Evolutionary conservation across 2,888 invertebrate genomes (phyloP).

Genomic region (Diabrotica balteata): DNA sequence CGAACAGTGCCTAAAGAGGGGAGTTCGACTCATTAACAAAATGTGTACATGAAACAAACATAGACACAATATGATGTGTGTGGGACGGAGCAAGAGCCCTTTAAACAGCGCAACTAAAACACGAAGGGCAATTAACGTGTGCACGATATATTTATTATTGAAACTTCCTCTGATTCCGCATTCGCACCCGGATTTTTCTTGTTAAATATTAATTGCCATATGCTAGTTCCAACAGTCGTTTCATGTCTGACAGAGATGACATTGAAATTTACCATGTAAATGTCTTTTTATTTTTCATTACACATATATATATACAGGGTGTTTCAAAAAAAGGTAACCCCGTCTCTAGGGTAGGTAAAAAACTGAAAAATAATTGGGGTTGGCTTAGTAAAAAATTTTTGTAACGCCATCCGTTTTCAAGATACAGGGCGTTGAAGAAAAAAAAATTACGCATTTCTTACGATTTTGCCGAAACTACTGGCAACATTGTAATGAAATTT

Average conservation of each 20-base stretch:
- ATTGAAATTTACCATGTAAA: too few species aligned
- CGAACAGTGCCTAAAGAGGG: slow-evolving; percentile 1
- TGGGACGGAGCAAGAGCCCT: slow-evolving; percentile 5
- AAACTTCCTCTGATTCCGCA: slow-evolving; percentile 39
- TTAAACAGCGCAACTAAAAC: slow-evolving; percentile 25
- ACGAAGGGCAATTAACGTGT: slow-evolving; percentile 32
- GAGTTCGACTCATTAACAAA: slow-evolving; percentile 18
- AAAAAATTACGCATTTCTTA: too few species aligned
- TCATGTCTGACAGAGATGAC: not conserved
- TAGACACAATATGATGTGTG: slow-evolving; percentile 19
- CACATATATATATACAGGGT: too few species aligned
- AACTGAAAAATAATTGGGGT: too few species aligned
- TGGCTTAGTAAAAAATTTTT: too few species aligned
- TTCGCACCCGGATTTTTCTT: slow-evolving; percentile 36
- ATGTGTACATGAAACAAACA: slow-evolving; percentile 22
- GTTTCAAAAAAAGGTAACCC: too few species aligned
- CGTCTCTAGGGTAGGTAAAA: too few species aligned
- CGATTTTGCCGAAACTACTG: too few species aligned
- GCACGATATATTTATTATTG: slow-evolving; percentile 40
- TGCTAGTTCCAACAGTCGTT: not conserved
- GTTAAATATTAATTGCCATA: slow-evolving; percentile 35
- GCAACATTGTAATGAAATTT: too few species aligned
- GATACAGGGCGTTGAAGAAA: too few species aligned
- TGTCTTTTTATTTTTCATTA: too few species aligned
- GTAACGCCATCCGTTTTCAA: too few species aligned